Evolutionary conservation across 2,113 vertebrate genomes (phyloP), one percentile per base, ranked within the genome.

Genomic region (Diadophis punctatus): DNA sequence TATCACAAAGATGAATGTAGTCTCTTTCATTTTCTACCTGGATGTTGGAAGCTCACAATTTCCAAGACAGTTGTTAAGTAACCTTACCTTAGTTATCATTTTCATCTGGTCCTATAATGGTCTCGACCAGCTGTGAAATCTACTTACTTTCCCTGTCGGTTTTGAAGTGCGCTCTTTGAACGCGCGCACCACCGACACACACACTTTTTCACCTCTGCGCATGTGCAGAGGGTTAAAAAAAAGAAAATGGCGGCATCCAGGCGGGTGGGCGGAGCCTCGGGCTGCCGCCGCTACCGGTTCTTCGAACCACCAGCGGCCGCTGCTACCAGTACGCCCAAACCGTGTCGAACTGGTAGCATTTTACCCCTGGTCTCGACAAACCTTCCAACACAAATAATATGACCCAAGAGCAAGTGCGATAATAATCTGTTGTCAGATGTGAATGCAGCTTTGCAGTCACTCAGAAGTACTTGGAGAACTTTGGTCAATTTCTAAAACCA

Each of bases 11-110:
- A 12, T 90, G 11, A 84, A 93, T 93, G 60, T 93, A 86, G 68
- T 43, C 51, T 52, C 51, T 92, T 95, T 8, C 14, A 87, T 34
- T 4, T 14, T 93, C 48, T 95, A 87, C 91, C 93, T 94, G 91
- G 85, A 94, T 96, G 89, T 92, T 34, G 49, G 93, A 88, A 52
- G 22, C 86, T 91, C 58, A 48, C 20, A 34, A 22, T 94, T 95
- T 95, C 68, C 86, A 90, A 87, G 91, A 92, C 86, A 86, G 91
- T 93, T 95, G 90, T 74, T 39, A 84, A 53, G 90, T 80, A 94
- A 95, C 92, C 92, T 85, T 86, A 92, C 92, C 89, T 87, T 80
- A 23, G 93, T 39, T 92, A n/a, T 94, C 30, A 23, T 56, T 34
- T 91, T 56, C 52, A 55, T 34, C 91, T 90, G 93, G 91, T 93